Percentiles rank a stretch among this genome's conserved stretches.
phyloP scores from a whole-genome alignment of 2,888 invertebrate species.

The Sinopyrophorus schimmeli region DNA sequence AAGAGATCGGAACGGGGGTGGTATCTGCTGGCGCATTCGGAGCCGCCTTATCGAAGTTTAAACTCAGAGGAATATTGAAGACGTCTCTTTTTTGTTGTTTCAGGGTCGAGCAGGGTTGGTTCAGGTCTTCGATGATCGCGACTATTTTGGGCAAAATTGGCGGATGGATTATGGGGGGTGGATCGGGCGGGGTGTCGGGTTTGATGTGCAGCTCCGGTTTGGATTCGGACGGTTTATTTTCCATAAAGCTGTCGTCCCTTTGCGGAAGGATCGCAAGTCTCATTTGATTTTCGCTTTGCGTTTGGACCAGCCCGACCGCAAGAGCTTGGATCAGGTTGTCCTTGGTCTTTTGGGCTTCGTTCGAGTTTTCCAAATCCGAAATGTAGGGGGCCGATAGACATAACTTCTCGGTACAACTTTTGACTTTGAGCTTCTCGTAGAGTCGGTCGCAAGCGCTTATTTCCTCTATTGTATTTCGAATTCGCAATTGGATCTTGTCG shows the following conservation, averaged over 20 bases:
- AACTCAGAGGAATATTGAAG: constrained; percentile 8
- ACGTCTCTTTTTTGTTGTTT: constrained; percentile 6
- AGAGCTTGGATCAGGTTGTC: neutral
- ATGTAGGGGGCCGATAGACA: neutral
- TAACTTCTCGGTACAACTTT: neutral
- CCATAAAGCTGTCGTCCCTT: neutral
- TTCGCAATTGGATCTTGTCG: constrained; percentile 37
- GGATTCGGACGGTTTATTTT: neutral
- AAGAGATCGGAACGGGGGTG: no score
- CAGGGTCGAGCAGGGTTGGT: constrained; percentile 5
- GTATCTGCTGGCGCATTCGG: neutral
- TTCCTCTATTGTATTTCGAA: constrained; percentile 36
- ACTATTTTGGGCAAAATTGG: constrained; percentile 4
- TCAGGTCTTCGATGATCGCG: neutral
- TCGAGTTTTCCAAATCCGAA: neutral
- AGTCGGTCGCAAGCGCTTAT: constrained; percentile 19
- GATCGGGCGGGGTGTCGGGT: neutral
- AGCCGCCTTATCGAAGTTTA: no score
- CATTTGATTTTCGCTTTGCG: constrained; percentile 21
- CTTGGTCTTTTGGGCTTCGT: neutral
- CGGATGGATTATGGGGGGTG: neutral
- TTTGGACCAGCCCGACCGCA: constrained; percentile 10
- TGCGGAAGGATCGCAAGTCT: neutral
- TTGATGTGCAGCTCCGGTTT: neutral
- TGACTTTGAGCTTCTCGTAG: constrained; percentile 7